These are phyloP conservation scores for Acanthosepion pharaonis DNA, from an alignment of 2,888 invertebrate species.

Conservation along the genomic window DNA sequence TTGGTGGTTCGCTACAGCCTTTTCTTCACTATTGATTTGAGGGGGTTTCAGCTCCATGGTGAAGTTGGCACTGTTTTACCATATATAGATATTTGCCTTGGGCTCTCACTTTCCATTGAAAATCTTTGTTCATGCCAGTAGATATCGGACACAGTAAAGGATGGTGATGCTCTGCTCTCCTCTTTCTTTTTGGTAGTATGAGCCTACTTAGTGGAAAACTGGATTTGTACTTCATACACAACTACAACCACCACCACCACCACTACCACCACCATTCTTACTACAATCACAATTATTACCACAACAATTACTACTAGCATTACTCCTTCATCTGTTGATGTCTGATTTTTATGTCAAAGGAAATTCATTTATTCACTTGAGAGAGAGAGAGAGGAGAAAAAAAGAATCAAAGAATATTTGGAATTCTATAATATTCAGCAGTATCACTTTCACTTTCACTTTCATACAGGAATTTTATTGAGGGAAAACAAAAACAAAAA, in stretches of 20 bases:
- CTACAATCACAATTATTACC: background rate
- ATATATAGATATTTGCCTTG: constrained; percentile 48
- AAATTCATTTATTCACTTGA: background rate
- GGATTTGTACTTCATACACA: constrained; percentile 39
- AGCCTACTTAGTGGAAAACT: constrained; percentile 36
- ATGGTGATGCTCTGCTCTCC: constrained; percentile 24
- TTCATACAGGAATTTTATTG: constrained; percentile 38
- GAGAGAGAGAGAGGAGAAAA: background rate
- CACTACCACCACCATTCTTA: background rate
- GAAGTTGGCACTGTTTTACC: constrained; percentile 47
- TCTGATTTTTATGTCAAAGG: constrained; percentile 1
- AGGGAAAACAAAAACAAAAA: background rate
- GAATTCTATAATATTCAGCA: background rate
- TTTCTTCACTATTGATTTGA: constrained; percentile 48
- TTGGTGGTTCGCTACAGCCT: constrained; percentile 43
- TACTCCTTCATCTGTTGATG: constrained; percentile 33
- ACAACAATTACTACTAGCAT: background rate
- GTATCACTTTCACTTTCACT: background rate
- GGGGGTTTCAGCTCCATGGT: constrained; percentile 46
- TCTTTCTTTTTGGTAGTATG: constrained; percentile 10
- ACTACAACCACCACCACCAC: background rate
- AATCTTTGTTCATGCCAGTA: constrained; percentile 44
- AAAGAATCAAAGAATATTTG: background rate
- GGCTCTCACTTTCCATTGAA: constrained; percentile 37
- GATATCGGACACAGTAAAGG: constrained; percentile 34